Conservation (phyloP, 30 jellyfish, hydroid and myxozoan genomes). For the Catostylus mosaicus region DNA sequence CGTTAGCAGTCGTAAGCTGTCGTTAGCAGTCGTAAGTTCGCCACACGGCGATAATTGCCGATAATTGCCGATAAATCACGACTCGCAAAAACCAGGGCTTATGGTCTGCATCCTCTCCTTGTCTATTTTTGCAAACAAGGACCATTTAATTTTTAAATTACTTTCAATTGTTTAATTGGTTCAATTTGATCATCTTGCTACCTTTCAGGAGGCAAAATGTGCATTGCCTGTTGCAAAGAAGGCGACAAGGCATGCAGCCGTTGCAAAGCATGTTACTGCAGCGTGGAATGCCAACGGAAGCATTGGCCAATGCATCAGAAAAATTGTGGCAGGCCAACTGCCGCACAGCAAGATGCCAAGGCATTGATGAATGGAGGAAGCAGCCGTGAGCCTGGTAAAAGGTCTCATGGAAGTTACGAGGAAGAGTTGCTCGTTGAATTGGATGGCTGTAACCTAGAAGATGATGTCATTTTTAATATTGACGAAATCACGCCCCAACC, state of each 20-base stretch:
- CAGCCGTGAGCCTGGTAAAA: not conserved
- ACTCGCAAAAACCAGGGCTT: too few relatives aligned
- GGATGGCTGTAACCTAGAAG: constrained; percentile 15
- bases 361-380: constrained; percentile 11
- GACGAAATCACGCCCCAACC: constrained; percentile 40
- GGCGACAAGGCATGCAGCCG: constrained; percentile 56
- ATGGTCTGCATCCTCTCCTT: too few relatives aligned
- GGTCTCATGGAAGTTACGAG: not conserved
- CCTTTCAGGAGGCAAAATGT: constrained; percentile 18
- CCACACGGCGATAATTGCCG: too few relatives aligned
- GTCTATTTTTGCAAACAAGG: not conserved
- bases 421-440: constrained; percentile 22
- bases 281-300: constrained; percentile 67
- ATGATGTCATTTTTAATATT: not conserved
- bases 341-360: not conserved
- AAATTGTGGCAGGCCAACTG: constrained; percentile 27
- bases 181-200: too few relatives aligned
- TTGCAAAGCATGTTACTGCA: constrained; percentile 71
- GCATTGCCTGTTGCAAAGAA: constrained; percentile 47
- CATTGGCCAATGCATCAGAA: constrained; percentile 76
- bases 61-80: too few relatives aligned
- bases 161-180: not conserved
- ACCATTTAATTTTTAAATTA: not conserved
- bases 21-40: too few relatives aligned
- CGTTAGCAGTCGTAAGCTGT: too few relatives aligned